Evolutionary conservation across 2,797 vertebrate genomes (phyloP), one percentile per base, ranked within the genome.

Genomic region (Morus bassanus): DNA sequence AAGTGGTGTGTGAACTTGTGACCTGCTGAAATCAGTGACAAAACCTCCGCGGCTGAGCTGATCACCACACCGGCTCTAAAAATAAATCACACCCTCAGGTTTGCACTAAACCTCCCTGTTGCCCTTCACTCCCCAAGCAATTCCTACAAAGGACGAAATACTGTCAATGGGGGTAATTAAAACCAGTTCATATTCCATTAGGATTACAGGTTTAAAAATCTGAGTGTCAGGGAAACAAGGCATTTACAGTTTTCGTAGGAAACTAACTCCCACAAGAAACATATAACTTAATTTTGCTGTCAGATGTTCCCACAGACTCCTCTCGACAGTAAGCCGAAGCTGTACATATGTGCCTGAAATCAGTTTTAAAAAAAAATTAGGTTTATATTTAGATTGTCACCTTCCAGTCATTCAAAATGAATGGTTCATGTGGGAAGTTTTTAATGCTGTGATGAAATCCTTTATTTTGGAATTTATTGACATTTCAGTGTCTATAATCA

Each of bases 231-330:
- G 45, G 79, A 95, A 93, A 60, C 39, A 67, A 89, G 88, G 57
- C 16, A 0, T 57, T 95, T 83, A 91, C 84, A 87, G 87, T 60
- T 96, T 94, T 80, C 8, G 24, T 64, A 93, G 93, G 88, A 96
- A 95, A 95, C 0, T 0, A 85, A 96, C 95, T 92, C 94, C 93
- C 95, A 94, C 92, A 88, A 76, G 92, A 97, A 96, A 96, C 59
- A 75, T 75, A 81, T 16, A 96, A 96, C 83, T 96, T 90, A 93
- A 95, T 96, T 97, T 94, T 96, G 80, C 77, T 88, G 80, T 95
- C 94, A 95, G 91, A 90, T 96, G 88, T 95, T 95, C 90, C 83
- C 85, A 92, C 91, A 93, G 81, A 92, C 88, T 95, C 79, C 64
- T 89, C 76, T 85, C 77, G 85, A 87, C 93, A 97, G 85, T 48